Evolutionary conservation across 2,888 invertebrate species (phyloP), one percentile per base, ranked within the genome.

Genomic region (Lithophane leautieri): DNA sequence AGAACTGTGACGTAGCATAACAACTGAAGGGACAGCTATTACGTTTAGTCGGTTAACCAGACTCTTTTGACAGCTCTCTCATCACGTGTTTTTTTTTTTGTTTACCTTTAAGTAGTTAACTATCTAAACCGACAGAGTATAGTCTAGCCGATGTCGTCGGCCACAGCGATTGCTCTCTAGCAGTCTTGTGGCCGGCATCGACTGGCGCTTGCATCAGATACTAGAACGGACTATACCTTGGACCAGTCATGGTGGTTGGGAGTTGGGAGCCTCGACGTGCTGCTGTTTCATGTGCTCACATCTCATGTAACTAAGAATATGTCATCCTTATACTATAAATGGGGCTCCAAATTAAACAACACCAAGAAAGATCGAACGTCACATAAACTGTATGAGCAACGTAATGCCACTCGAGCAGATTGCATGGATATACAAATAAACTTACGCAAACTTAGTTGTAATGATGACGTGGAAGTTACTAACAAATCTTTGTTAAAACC

Each of bases 371-470:
- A 50, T 52, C 1, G n/a, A 19, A 3, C 4, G n/a, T 11, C 63
- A 76, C 12, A 19, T 19, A 25, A 42, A 44, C 28, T 60, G 25
- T 47, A 34, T 47, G 16, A 19, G 28, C 25, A 44, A 54, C 62
- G 50, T 63, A 12, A 44, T 68, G 50, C 42, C 34, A 22, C 8
- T 52, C 34, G 69, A 34, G 69, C 22, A 76, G n/a, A 44, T 62
- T 28, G 11, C 52, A 44, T 34, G 52, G 19, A 40, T 77, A n/a
- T n/a, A 22, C 8, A 25, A 34, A 76, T n/a, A 40, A n/a, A 58
- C 19, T 47, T 44, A 61, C 16, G n/a, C 7, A 22, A 69, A 60
- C 11, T 44, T 76, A 40, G 2, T 61, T n/a, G 34, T 70, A 79
- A 47, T 40, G 19, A 79, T 40, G 52, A 79, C 25, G 2, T 7